Base-by-base conservation (phyloP, 2,888 invertebrate species). In the Mythimna albipuncta region DNA sequence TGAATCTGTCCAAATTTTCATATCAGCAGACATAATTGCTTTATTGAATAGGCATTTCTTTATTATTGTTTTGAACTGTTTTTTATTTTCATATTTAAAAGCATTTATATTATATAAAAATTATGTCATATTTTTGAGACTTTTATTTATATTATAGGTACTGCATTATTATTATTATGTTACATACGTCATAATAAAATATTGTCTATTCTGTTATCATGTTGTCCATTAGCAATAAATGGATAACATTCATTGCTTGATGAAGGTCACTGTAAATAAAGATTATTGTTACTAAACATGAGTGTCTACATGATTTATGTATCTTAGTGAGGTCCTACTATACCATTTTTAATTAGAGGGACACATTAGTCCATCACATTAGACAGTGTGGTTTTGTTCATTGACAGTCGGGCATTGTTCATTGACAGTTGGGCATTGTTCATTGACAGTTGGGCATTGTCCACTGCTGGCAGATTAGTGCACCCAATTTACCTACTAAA, bases 241-340 rank as follows among this genome's bases (percentile, higher is more conserved):
- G 69, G 82, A 82, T 82, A 85, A 71, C 73, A 67, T 41, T 65
- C 16, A 72, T 68, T 76, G 54, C 70, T 65, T 68, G 47, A 71
- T 44, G 72, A 82, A 82, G 82, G 82, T 73, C 73, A 62, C 64
- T 84, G 81, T 81, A 84, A 84, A 76, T 81, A 84, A 69, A 84
- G 67, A 84, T 84, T 65, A 69, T 84, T 84, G 54, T 81, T 75
- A 69, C 21, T 65, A 65, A 62, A 65, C 11, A 26, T 52, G 66
- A 38, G 38, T 47, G 54, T 70, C 26, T 75, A 50, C 19, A 59
- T 74, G 59, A 69, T 67, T 72, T 72, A 66, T 69, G 32, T 61
- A 38, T 70, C 10, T 21, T 54, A 59, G 13, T 61, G n/a, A 52
- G 5, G 50, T 5, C 38, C 38, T 59, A 54, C 9, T 52, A 9